These are phyloP conservation scores for Cyclophora punctaria DNA, from an alignment of 2,888 invertebrate genomes.

Conservation along the genomic window DNA sequence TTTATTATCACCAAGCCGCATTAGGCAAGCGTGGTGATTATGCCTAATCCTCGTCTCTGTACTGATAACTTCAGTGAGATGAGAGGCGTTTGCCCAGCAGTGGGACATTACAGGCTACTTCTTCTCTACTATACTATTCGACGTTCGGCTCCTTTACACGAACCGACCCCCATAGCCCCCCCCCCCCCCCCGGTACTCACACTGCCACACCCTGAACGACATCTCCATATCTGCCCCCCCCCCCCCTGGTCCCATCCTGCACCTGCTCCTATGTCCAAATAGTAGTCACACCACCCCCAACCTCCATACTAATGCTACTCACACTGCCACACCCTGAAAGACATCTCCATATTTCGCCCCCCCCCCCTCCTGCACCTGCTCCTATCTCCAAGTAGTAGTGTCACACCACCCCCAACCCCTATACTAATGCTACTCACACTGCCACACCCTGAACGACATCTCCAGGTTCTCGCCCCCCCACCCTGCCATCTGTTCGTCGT, in stretches of 20 bases:
- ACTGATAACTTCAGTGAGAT: no score
- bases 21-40: no score
- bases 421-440: slow-evolving; percentile 51
- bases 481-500: slow-evolving; percentile 97
- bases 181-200: slow-evolving; percentile 83
- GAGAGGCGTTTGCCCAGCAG: no score
- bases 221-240: slow-evolving; percentile 99
- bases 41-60: no score
- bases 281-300: no score
- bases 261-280: slow-evolving; percentile 96
- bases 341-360: slow-evolving; percentile 98
- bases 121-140: no score
- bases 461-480: slow-evolving; percentile 99
- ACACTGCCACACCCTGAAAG: slow-evolving; percentile 91
- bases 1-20: no score
- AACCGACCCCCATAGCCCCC: no score
- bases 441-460: slow-evolving; percentile 95
- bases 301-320: no score
- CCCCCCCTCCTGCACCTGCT: slow-evolving; percentile 96
- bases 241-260: slow-evolving; percentile 98
- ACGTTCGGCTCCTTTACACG: no score
- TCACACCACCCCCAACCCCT: no score
- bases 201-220: slow-evolving; percentile 93
- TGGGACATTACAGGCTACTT: no score
- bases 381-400: slow-evolving; percentile 96